Evolutionary conservation across 2,113 vertebrate species (phyloP).

Genomic region (Melanotaenia duboulayi): DNA sequence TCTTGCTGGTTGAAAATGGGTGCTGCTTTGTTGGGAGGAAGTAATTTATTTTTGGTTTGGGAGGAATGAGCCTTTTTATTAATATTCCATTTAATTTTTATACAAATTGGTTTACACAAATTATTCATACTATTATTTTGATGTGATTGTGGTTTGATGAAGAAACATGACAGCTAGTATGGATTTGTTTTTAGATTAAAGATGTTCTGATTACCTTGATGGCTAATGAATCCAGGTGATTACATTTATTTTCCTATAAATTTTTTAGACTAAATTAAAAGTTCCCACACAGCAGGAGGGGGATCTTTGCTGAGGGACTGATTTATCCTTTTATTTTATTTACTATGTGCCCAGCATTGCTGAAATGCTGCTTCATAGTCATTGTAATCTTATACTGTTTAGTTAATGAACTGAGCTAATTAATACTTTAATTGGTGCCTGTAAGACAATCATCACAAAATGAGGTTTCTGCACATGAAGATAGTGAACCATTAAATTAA

Average conservation of each 20-base stretch:
- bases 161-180: too few species aligned
- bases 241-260: too few species aligned
- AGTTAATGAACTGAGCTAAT: conserved; percentile 43
- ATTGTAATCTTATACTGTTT: conserved; percentile 7
- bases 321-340: conserved; percentile 30
- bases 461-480: not conserved
- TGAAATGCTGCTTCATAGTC: conserved; percentile 5
- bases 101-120: too few species aligned
- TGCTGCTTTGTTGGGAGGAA: too few species aligned
- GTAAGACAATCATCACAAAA: not conserved
- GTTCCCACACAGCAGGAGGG: conserved; percentile 23
- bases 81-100: too few species aligned
- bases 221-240: too few species aligned
- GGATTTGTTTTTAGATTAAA: too few species aligned
- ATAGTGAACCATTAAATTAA: not conserved
- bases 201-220: too few species aligned
- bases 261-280: not conserved
- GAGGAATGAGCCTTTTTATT: too few species aligned
- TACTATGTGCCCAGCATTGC: conserved; percentile 23
- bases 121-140: too few species aligned
- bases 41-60: too few species aligned
- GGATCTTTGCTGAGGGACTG: conserved; percentile 25
- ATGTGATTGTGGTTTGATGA: too few species aligned
- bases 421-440: conserved; percentile 32
- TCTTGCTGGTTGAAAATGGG: not conserved